Percentiles rank a stretch among this genome's conserved stretches.
Evolutionary conservation across 2,888 invertebrate species (phyloP).

Genomic region (Nemoura dubitans): DNA sequence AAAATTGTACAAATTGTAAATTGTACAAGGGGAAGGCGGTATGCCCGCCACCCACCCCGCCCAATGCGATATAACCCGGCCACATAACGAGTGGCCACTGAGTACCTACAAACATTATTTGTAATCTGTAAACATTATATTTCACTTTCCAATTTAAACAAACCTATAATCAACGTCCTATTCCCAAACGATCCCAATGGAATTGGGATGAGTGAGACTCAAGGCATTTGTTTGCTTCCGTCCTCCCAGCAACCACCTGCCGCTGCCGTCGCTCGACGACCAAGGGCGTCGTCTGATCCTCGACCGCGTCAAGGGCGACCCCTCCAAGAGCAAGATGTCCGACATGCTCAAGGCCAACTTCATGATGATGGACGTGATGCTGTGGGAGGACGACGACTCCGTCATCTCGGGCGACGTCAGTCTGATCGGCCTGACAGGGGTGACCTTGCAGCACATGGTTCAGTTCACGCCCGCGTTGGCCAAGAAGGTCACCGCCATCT

Average conservation of each 20-base stretch:
- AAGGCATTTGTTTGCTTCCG: no score
- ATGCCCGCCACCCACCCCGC: no score
- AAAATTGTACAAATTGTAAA: no score
- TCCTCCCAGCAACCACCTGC: constrained; percentile 40
- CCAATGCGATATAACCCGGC: no score
- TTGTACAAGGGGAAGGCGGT: no score
- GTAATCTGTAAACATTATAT: no score
- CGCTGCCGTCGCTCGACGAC: constrained; percentile 57
- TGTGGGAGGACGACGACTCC: constrained; percentile 69
- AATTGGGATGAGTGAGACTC: no score
- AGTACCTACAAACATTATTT: no score
- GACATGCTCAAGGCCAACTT: constrained; percentile 65
- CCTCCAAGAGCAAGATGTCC: constrained; percentile 60
- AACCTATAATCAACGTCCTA: no score
- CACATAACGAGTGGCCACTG: no score
- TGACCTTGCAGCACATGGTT: constrained; percentile 65
- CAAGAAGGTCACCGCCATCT: constrained; percentile 65
- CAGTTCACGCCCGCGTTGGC: constrained; percentile 68
- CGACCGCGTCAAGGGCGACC: constrained; percentile 63
- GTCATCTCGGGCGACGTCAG: constrained; percentile 32
- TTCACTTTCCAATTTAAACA: no score
- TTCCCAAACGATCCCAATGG: no score
- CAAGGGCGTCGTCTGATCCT: constrained; percentile 64
- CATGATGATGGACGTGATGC: constrained; percentile 67
- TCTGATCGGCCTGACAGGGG: constrained; percentile 66